Percentiles rank a stretch among this genome's conserved stretches.
phyloP scores from a whole-genome alignment of 1,140 invertebrate species.

The Brachionus sp. region DNA sequence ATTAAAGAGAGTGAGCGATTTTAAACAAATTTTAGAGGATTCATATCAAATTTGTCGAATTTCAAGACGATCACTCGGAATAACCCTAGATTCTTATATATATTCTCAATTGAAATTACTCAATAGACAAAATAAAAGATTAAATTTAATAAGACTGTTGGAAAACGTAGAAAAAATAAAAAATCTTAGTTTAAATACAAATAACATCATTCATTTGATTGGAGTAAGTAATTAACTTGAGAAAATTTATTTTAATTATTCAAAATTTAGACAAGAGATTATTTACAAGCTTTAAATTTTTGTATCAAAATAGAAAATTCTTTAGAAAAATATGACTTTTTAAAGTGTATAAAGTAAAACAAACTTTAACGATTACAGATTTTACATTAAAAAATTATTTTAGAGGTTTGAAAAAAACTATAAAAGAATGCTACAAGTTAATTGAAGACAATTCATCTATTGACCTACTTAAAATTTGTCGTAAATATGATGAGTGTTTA shows the following conservation, averaged over 20 bases:
- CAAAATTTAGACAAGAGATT: neutral
- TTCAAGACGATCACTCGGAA: neutral
- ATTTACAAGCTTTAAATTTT: neutral
- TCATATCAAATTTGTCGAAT: conserved; percentile 20
- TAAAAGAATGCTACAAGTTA: neutral
- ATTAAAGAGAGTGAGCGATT: conserved; percentile 23
- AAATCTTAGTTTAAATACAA: neutral
- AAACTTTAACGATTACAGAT: neutral
- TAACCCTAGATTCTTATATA: neutral
- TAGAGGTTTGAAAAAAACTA: conserved; percentile 16
- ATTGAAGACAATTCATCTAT: neutral
- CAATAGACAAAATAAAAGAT: conserved; percentile 3
- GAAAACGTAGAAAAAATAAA: neutral
- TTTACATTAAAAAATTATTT: neutral
- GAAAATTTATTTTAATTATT: neutral
- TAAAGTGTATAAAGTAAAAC: conserved; percentile 12
- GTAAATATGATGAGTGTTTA: conserved; percentile 18
- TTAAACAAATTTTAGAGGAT: conserved; percentile 10
- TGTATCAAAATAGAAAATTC: neutral
- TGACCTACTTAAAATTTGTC: neutral
- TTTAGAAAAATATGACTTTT: neutral
- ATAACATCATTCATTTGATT: neutral
- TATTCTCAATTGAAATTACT: neutral
- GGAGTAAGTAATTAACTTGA: neutral
- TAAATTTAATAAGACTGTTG: neutral